Percentiles rank a stretch among this genome's conserved stretches.
phyloP scores from a whole-genome alignment of 2,797 vertebrate species.

The Diglossa cyanea region DNA sequence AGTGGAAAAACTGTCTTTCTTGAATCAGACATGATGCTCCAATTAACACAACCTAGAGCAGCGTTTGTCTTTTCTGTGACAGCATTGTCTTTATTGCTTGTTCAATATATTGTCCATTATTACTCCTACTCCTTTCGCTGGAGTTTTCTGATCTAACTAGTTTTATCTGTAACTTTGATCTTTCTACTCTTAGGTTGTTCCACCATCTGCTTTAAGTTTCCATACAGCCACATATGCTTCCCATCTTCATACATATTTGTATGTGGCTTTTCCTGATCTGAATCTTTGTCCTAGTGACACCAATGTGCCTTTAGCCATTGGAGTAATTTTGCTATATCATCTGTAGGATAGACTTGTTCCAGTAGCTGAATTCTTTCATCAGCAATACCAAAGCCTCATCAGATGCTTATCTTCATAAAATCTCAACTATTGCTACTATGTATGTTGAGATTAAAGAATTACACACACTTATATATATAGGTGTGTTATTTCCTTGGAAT shows the following conservation, averaged over 20 bases:
- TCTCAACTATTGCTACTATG: neutral
- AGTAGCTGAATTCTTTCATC: neutral
- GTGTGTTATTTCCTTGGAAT: neutral
- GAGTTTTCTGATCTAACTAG: neutral
- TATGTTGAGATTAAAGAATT: neutral
- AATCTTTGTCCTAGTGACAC: neutral
- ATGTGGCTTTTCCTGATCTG: conserved; percentile 4
- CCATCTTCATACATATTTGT: neutral
- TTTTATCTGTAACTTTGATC: conserved; percentile 19
- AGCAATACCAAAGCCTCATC: neutral
- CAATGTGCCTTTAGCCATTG: neutral
- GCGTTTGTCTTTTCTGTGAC: neutral
- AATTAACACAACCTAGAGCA: neutral
- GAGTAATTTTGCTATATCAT: neutral
- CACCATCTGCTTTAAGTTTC: conserved; percentile 31
- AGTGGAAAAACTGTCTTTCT: conserved; percentile 14
- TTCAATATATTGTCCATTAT: neutral
- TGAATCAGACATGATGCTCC: neutral
- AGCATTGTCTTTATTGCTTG: neutral
- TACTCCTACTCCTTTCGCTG: neutral
- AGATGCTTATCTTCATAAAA: neutral
- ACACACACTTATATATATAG: too few relatives aligned
- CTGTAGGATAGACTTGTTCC: neutral
- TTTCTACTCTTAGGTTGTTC: neutral
- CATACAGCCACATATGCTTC: neutral